Conservation (phyloP, 2,113 vertebrate species). For the Accipiter virgatus region DNA sequence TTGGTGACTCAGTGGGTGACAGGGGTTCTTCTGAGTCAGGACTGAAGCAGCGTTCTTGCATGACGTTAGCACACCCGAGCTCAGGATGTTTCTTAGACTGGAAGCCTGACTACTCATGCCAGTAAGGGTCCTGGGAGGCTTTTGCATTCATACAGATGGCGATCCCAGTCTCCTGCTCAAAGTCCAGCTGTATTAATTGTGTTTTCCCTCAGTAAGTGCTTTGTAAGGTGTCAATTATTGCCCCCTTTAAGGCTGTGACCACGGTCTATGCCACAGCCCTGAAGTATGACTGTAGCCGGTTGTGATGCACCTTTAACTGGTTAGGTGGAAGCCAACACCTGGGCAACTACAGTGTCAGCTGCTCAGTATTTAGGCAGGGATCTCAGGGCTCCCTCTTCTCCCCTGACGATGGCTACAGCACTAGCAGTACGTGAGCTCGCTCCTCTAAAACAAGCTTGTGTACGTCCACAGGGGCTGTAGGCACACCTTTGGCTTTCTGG, state of each 20-base stretch:
- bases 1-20: conserved; percentile 27
- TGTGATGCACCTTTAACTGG: not conserved
- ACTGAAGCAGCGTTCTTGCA: not conserved
- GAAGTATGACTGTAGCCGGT: not conserved
- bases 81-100: not conserved
- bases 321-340: not conserved
- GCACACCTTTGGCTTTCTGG: not conserved
- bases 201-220: not conserved
- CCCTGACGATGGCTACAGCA: accelerated
- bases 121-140: not conserved
- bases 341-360: not conserved
- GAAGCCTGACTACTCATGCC: not conserved
- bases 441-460: accelerated
- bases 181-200: not conserved
- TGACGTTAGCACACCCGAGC: accelerated
- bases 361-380: not conserved
- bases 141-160: not conserved
- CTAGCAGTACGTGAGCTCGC: accelerated
- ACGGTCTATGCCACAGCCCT: not conserved
- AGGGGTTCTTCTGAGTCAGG: not conserved
- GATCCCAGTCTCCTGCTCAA: not conserved
- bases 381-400: accelerated
- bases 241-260: not conserved
- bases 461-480: not conserved
- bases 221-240: not conserved